Conservation (phyloP, 2,113 vertebrate genomes). For the Tenebrosternarchus preto region DNA sequence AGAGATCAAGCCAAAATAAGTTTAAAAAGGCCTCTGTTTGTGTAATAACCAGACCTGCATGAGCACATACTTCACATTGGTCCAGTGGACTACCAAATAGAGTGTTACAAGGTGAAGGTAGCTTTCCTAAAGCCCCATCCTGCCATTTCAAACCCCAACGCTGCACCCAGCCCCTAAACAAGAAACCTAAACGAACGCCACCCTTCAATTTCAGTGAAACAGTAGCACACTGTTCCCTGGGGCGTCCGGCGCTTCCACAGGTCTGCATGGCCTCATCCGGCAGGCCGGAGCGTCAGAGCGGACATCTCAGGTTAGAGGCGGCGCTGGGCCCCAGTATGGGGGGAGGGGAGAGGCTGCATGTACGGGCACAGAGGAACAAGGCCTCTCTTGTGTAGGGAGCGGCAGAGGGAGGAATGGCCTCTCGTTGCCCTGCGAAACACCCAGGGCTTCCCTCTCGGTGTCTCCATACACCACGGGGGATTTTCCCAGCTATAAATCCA, state of each 20-base stretch:
- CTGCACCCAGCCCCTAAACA: neutral
- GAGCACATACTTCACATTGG: neutral
- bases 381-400: conserved; percentile 45
- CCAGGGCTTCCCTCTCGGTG: conserved; percentile 48
- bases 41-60: conserved; percentile 9
- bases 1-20: neutral
- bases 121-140: neutral
- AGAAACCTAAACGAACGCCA: neutral
- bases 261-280: conserved; percentile 15
- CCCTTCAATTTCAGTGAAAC: neutral
- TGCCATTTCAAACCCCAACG: neutral
- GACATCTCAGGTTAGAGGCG: conserved; percentile 19
- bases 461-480: conserved; percentile 49
- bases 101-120: neutral
- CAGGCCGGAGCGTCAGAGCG: conserved; percentile 16
- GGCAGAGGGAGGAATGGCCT: conserved; percentile 27
- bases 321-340: neutral
- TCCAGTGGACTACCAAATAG: neutral
- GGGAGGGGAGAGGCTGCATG: neutral
- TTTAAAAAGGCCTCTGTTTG: neutral
- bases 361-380: conserved; percentile 46
- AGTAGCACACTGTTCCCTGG: conserved; percentile 24
- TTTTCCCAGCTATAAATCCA: conserved; percentile 56
- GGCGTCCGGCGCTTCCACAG: neutral
- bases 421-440: conserved; percentile 48